Evolutionary conservation across 1,140 invertebrate genomes (phyloP).

Genomic region (Pseudomyrmex concolor): DNA sequence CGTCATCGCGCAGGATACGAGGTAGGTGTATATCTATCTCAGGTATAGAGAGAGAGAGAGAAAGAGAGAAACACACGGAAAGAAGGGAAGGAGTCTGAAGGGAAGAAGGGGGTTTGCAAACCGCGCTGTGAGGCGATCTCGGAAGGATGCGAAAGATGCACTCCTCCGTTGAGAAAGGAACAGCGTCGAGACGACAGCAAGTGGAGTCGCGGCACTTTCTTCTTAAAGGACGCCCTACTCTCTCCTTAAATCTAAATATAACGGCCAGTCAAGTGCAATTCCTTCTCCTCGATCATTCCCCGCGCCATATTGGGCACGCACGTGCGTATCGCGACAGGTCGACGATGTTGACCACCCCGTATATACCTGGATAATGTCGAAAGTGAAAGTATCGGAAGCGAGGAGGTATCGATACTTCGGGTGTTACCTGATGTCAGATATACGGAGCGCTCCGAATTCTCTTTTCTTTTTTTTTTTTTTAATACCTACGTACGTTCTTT

Average conservation of each 20-base stretch:
- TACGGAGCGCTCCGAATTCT: background rate
- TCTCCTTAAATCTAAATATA: constrained; percentile 67
- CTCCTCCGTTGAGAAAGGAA: constrained; percentile 18
- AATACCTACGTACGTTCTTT: too few relatives aligned
- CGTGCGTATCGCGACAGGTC: constrained; percentile 45
- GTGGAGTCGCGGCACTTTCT: constrained; percentile 1
- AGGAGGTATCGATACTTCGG: constrained; percentile 13
- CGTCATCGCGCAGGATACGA: constrained; percentile 44
- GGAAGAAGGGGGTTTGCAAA: constrained; percentile 52
- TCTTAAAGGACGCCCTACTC: constrained; percentile 33
- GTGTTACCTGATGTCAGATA: background rate
- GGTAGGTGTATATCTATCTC: constrained; percentile 47
- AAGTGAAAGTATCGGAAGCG: constrained; percentile 50
- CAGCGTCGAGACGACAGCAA: background rate
- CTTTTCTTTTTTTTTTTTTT: background rate
- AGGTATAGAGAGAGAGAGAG: constrained; percentile 47
- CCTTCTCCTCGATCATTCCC: constrained; percentile 59
- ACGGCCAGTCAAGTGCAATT: constrained; percentile 58
- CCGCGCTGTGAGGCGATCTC: constrained; percentile 51
- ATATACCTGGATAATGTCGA: constrained; percentile 38
- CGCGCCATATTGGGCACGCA: constrained; percentile 49
- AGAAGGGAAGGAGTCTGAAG: background rate
- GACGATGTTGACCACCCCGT: constrained; percentile 12
- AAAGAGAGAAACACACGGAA: background rate
- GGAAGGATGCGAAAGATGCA: constrained; percentile 53